A percentile compares a stretch with the other conserved stretches of the same genome.
These are phyloP conservation scores for Thelaira solivaga DNA, from an alignment of 2,888 invertebrate genomes.

Conservation along the genomic window DNA sequence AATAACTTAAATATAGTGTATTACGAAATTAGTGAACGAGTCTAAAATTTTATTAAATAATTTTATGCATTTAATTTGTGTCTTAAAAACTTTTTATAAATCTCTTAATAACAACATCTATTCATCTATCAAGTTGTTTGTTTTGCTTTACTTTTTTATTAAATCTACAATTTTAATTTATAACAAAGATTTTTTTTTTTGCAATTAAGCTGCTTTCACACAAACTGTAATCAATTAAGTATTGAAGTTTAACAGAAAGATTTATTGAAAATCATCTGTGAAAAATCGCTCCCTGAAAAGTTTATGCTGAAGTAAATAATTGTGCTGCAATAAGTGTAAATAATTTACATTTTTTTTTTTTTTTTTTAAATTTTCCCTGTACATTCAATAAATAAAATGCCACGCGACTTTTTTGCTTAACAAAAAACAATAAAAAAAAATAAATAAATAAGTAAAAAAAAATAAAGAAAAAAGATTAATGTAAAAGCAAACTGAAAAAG, in stretches of 20 bases:
- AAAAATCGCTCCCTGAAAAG: slow-evolving; percentile 36
- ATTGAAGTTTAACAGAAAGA: slow-evolving; percentile 31
- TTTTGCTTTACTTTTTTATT: too few relatives aligned
- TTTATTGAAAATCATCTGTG: slow-evolving; percentile 36
- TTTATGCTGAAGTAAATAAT: slow-evolving; percentile 47
- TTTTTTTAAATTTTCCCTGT: neutral
- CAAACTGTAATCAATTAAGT: slow-evolving; percentile 27
- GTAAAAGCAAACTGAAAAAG: slow-evolving; percentile 16
- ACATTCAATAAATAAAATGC: slow-evolving; percentile 16
- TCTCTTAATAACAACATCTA: too few relatives aligned
- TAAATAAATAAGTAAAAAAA: too few relatives aligned
- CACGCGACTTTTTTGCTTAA: slow-evolving; percentile 22
- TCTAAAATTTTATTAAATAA: too few relatives aligned
- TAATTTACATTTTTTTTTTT: slow-evolving; percentile 49
- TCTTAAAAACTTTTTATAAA: too few relatives aligned
- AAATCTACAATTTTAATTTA: too few relatives aligned
- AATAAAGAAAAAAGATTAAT: slow-evolving; percentile 29
- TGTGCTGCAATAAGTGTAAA: slow-evolving; percentile 53
- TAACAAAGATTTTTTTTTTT: neutral
- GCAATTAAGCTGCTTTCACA: slow-evolving; percentile 29
- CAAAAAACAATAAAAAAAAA: too few relatives aligned
- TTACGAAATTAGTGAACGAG: too few relatives aligned
- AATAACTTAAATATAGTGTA: too few relatives aligned
- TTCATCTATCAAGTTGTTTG: too few relatives aligned
- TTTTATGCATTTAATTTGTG: too few relatives aligned